Evolutionary conservation across 2,797 vertebrate species (phyloP), one percentile per base, ranked within the genome.

Genomic region (Acanthurus leucopareius): DNA sequence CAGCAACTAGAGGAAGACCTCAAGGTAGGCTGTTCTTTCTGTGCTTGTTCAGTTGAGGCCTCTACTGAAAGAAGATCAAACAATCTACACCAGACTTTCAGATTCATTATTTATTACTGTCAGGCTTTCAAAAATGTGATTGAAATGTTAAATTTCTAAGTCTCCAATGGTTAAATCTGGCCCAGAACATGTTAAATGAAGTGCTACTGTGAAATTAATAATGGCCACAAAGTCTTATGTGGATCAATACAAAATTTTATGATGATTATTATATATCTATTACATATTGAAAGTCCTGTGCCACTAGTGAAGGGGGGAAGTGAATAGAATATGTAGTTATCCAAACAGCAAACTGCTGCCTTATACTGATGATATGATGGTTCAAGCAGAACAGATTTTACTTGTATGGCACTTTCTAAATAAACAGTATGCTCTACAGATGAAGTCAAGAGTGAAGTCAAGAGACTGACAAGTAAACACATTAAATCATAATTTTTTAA

Each of bases 1-100:
- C 98, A 99, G 75, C 98, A 99, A 80, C 95, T 99, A 59, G 98
- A 99, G 75, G 98, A 99, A 77, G 97, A 99, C 86, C 94, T 99
- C 90, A 94, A 94, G 93, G 94, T 94, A 76, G 40, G 48, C n/a
- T 56, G 45, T 28, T 52, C 28, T 35, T 10, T 58, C 15, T 70
- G 54, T 66, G 19, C 5, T n/a, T 47, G 48, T 69, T 53, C 45
- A 9, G 53, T 19, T 17, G 15, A 56, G 7, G 42, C 64, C 8
- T 0, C 5, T 7, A 68, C 48, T 63, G 10, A 61, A 42, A 60
- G 19, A 47, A 15, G 10, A 48, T 40, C 14, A n/a, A n/a, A 57
- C 8, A 7, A 6, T 52, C 10, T 28, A 66, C 5, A 32, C 15
- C 25, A 49, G 20, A 16, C 8, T n/a, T 28, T 40, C 2, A 22